Percentiles rank a stretch among this genome's conserved stretches.
Evolutionary conservation across 2,113 vertebrate species (phyloP).

Genomic region (Calcarius ornatus): DNA sequence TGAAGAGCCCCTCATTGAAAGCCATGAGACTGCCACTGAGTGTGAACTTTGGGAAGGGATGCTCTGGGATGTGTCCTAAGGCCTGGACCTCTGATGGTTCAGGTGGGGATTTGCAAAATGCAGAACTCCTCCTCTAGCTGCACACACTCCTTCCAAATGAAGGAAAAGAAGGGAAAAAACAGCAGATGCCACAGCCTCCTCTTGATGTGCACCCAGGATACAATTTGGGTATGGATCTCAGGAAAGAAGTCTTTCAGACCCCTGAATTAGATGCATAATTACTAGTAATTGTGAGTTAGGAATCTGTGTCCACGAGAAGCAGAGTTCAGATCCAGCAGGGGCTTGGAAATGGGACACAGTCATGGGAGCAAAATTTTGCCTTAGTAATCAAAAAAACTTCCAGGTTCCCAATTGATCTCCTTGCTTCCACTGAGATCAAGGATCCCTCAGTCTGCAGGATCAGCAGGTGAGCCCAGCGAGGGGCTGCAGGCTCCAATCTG

Average conservation of each 20-base stretch:
- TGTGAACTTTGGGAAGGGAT: not conserved
- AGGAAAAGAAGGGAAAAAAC: not conserved
- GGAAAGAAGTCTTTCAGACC: not conserved
- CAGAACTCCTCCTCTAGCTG: not conserved
- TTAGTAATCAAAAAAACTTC: not conserved
- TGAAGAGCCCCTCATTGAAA: not conserved
- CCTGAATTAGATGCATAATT: not conserved
- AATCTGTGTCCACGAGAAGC: not conserved
- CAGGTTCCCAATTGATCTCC: not conserved
- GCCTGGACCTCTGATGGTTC: not conserved
- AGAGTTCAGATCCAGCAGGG: not conserved
- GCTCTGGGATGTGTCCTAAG: not conserved
- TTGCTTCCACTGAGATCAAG: not conserved
- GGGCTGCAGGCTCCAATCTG: not conserved
- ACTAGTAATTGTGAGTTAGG: not conserved
- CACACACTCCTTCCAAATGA: not conserved
- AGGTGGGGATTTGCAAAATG: not conserved
- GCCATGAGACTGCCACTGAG: not conserved
- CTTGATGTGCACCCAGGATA: not conserved
- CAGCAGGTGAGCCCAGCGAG: not conserved
- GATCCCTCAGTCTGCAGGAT: not conserved
- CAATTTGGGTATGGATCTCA: not conserved
- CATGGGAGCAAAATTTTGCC: not conserved
- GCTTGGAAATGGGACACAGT: not conserved
- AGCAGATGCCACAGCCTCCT: fast-evolving